Evolutionary conservation across 2,888 invertebrate genomes (phyloP), one percentile per base, ranked within the genome.

Genomic region (Mycalesis mineus): DNA sequence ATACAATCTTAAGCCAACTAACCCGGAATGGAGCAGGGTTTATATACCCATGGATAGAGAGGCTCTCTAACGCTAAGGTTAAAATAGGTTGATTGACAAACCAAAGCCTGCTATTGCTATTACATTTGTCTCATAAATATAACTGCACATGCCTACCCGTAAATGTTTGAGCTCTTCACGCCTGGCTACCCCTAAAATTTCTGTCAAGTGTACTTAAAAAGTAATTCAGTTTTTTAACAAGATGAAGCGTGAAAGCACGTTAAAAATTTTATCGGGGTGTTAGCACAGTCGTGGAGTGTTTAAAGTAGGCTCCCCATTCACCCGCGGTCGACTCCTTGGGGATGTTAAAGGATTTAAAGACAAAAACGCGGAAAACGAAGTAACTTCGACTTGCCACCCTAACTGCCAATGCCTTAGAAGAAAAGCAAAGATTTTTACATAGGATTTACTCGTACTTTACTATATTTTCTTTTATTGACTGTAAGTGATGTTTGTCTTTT

Each of bases 241-340:
- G 68, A 71, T 74, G 76, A 62, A 55, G 61, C 59, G 61, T 61
- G 59, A 64, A 78, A 75, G 72, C 64, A 64, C 73, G 73, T 80
- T 82, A 75, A 78, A 77, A 78, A 73, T 79, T 78, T 80, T 71
- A 79, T 77, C 72, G 66, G 67, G 65, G 70, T 76, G 75, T 79
- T 77, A 73, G 75, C 72, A 72, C 68, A 74, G 71, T 77, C 71
- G 77, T 76, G 66, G 70, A 64, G 73, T 72, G 72, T 82, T 82
- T 80, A 82, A 83, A 75, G 68, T 81, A 77, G 79, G 77, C 73
- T 77, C 76, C 72, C 70, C 77, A 72, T 78, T 82, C 77, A 77
- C 68, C 75, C 76, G 68, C 68, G 67, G 65, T 70, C 67, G 65
- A 63, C 71, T 80, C 79, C 72, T 73, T 63, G 61, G 75, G 77